Evolutionary conservation across 2,888 invertebrate species (phyloP), one percentile per base, ranked within the genome.

Genomic region (Congeria kusceri): DNA sequence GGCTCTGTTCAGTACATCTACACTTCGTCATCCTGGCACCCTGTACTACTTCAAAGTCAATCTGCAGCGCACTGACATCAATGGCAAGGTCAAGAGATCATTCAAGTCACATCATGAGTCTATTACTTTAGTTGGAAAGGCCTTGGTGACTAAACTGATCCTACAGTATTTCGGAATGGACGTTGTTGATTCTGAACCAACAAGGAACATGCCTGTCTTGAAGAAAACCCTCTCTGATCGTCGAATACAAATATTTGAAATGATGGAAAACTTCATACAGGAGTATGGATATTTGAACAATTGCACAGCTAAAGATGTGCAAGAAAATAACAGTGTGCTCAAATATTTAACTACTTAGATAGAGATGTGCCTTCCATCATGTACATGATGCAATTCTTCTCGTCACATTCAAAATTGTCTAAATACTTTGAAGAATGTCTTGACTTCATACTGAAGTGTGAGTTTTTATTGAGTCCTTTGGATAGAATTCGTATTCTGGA

Each of bases 141-240:
- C 96, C 44, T 94, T 96, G 59, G 95, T 95, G 20, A 95, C 96
- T 84, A 96, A 96, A 88, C 91, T 96, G 57, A 87, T 96, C 61
- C 95, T 95, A 3, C 95, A 95, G 7, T 95, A 95, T 86, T 96
- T 96, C 90, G 96, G 95, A 13, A 94, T 96, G 62, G 96, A 96
- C 89, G 95, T 1, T 58, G 18, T 25, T 96, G 89, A 92, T 95
- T 44, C 92, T 95, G 53, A 95, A 95, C 0, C 90, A 95, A 70
- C 95, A 94, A 86, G 95, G 95, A 13, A 96, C 96, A 0, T 93
- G 93, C 11, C 23, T 15, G 28, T 44, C 18, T 20, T 32, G 32
- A 32, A 32, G 11, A 32, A 32, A 32, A 32, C n/a, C n/a, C n/a
- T n/a, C n/a, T n/a, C n/a, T n/a, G n/a, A n/a, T n/a, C n/a, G n/a